phyloP scores from a whole-genome alignment of 2,797 vertebrate species.

The Vespertilio murinus region DNA sequence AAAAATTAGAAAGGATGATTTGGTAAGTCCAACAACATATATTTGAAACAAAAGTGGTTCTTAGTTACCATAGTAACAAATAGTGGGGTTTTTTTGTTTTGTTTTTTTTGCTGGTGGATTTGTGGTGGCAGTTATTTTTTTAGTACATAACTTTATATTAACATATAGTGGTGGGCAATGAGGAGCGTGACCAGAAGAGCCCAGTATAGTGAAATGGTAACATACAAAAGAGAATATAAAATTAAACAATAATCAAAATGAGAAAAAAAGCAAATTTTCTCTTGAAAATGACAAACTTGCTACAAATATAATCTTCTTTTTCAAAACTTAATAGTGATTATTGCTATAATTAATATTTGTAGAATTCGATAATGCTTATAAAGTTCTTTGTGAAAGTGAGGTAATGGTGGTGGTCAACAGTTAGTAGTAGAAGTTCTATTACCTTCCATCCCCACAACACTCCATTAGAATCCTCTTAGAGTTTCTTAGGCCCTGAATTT shows the following conservation, averaged over 20 bases:
- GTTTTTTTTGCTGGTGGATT: neutral
- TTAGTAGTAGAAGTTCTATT: neutral
- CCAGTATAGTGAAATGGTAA: neutral
- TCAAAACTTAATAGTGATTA: neutral
- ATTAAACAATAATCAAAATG: neutral
- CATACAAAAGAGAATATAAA: neutral
- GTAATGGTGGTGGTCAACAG: neutral
- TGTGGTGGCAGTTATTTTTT: slow-evolving; percentile 14
- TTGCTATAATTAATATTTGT: neutral
- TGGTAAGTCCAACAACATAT: neutral
- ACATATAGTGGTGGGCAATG: neutral
- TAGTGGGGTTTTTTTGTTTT: slow-evolving; percentile 33
- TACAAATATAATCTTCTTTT: neutral
- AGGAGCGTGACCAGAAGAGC: neutral
- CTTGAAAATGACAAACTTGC: neutral
- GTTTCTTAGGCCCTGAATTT: neutral
- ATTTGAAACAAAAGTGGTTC: slow-evolving; percentile 11
- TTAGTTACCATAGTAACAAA: neutral
- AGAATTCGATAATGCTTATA: neutral
- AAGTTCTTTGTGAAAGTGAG: neutral
- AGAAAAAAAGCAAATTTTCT: neutral
- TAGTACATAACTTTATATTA: neutral
- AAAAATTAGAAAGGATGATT: neutral
- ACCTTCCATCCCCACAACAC: neutral
- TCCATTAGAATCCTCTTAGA: neutral